Conservation (phyloP, 2,888 invertebrate species). For the Drosophila mayaguana region DNA sequence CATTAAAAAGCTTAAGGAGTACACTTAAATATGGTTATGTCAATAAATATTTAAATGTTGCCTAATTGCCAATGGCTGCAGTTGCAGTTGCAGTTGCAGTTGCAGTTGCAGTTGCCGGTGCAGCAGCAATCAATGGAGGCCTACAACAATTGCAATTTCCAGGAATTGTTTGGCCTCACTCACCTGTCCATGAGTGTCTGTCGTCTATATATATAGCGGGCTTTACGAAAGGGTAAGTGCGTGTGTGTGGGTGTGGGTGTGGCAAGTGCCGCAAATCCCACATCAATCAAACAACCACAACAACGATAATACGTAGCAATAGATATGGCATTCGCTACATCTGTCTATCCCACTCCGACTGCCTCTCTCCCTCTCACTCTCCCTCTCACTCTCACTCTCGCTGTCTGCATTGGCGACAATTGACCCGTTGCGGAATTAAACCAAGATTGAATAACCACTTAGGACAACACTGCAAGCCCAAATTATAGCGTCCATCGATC, state of each 20-base stretch:
- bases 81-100: neutral
- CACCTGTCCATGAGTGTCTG: neutral
- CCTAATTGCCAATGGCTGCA: conserved; percentile 36
- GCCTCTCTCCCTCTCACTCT: neutral
- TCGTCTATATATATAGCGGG: neutral
- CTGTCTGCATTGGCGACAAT: conserved; percentile 36
- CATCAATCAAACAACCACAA: conserved; percentile 73
- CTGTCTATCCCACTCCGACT: neutral
- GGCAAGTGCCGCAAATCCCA: conserved; percentile 81
- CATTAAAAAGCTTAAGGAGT: neutral
- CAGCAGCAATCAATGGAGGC: conserved; percentile 13
- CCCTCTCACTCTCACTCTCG: neutral
- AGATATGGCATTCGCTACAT: conserved; percentile 2
- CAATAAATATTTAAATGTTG: conserved; percentile 31
- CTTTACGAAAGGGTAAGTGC: neutral
- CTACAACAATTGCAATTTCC: conserved; percentile 27
- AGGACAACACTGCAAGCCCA: conserved; percentile 57
- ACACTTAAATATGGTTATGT: conserved; percentile 3
- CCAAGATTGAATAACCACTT: conserved; percentile 76
- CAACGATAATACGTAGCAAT: conserved; percentile 29
- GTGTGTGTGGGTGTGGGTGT: conserved; percentile 27
- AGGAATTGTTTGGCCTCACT: conserved; percentile 19
- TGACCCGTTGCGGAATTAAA: conserved; percentile 67
- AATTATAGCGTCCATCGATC: conserved; percentile 61
- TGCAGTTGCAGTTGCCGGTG: too few relatives aligned